Evolutionary conservation across 2,113 vertebrate genomes (phyloP).

Genomic region (Paramisgurnus dabryanus): DNA sequence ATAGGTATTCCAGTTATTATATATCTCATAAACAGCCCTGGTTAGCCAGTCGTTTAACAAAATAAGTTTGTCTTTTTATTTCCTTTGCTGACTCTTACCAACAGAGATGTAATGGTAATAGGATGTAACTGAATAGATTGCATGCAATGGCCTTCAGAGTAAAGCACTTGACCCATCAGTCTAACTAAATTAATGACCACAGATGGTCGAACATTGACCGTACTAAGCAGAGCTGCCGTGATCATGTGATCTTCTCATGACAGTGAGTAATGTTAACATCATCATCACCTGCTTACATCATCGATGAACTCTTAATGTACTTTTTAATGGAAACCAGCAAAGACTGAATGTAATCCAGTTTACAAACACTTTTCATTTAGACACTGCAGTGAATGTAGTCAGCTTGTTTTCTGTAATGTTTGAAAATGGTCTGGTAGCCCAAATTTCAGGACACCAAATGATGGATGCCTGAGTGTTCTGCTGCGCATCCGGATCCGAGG

Average conservation of each 20-base stretch:
- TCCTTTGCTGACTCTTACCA: neutral
- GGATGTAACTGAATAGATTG: neutral
- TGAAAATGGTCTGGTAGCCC: neutral
- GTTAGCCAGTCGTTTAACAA: neutral
- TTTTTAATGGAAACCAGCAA: neutral
- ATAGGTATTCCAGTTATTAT: too few species aligned
- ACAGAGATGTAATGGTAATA: neutral
- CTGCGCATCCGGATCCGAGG: constrained; percentile 33
- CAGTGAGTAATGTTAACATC: neutral
- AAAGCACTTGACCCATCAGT: constrained; percentile 27
- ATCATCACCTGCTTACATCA: neutral
- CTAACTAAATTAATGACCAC: constrained; percentile 30
- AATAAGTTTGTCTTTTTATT: neutral
- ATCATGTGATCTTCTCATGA: constrained; percentile 7
- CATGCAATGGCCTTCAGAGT: constrained; percentile 11
- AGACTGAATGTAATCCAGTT: neutral
- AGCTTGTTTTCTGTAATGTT: neutral
- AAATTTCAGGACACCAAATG: constrained; percentile 8
- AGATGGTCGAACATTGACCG: constrained; percentile 33
- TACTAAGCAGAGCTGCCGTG: neutral
- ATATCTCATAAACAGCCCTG: neutral
- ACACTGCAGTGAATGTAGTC: neutral
- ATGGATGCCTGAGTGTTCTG: neutral
- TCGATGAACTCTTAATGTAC: neutral
- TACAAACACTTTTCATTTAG: neutral